phyloP scores from a whole-genome alignment of 2,113 vertebrate genomes.

The Tragelaphus strepsiceros region DNA sequence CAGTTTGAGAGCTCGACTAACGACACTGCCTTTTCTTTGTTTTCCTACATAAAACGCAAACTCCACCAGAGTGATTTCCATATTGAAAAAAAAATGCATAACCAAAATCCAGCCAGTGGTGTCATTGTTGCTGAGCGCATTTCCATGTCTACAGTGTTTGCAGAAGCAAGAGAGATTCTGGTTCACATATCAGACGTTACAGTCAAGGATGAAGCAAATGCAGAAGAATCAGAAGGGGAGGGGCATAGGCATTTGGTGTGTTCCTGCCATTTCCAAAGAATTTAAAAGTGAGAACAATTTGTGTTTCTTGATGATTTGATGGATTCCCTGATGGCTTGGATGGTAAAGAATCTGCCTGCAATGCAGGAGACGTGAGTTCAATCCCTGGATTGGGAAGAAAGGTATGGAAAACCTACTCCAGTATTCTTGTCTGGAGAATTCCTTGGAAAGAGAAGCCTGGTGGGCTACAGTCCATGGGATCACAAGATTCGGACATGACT shows the following conservation, averaged over 20 bases:
- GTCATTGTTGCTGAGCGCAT: not conserved
- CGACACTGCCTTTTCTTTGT: not conserved
- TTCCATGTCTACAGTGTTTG: not conserved
- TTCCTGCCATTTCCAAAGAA: not conserved
- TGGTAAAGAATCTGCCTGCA: not conserved
- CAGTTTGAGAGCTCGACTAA: not conserved
- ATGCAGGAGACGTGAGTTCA: not conserved
- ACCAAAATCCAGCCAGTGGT: not conserved
- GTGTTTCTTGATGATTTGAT: not conserved
- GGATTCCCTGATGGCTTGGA: not conserved
- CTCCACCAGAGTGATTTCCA: slow-evolving; percentile 9
- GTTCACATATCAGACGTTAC: not conserved
- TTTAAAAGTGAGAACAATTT: not conserved
- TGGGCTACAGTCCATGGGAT: not conserved
- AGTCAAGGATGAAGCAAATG: not conserved
- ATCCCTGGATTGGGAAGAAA: not conserved
- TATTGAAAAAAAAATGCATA: not conserved
- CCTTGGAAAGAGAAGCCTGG: not conserved
- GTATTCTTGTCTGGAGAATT: not conserved
- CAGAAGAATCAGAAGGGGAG: not conserved
- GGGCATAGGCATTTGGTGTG: not conserved
- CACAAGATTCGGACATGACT: not conserved
- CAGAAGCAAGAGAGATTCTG: not conserved
- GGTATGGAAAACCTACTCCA: not conserved
- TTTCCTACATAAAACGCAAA: not conserved